These are phyloP conservation scores for Macrosteles quadrilineatus DNA, from an alignment of 1,140 invertebrate genomes.

Conservation along the genomic window DNA sequence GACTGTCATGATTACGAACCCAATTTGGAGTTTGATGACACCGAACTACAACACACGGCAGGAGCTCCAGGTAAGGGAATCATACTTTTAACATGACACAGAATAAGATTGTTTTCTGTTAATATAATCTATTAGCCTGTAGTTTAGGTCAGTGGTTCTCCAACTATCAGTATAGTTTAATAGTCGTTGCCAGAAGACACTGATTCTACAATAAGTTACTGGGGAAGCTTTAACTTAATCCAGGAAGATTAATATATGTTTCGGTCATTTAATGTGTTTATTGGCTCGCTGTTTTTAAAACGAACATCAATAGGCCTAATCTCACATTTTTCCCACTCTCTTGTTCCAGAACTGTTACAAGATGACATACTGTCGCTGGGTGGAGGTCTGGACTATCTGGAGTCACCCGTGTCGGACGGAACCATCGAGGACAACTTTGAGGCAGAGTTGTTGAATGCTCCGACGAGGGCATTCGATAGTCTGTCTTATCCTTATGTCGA, in stretches of 20 bases:
- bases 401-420: conserved; percentile 81
- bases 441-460: conserved; percentile 75
- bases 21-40: conserved; percentile 94
- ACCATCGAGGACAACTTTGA: conserved; percentile 94
- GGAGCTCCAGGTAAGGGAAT: conserved; percentile 52
- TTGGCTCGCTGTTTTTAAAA: no score
- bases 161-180: no score
- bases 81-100: no score
- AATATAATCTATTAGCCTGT: conserved; percentile 26
- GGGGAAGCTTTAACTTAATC: no score
- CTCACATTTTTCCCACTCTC: neutral
- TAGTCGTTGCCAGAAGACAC: no score
- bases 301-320: no score
- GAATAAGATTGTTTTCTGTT: conserved; percentile 7
- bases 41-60: conserved; percentile 71
- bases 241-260: no score
- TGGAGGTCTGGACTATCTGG: conserved; percentile 61
- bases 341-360: conserved; percentile 46
- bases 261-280: no score
- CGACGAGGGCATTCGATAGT: conserved; percentile 54
- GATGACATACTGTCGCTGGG: conserved; percentile 56
- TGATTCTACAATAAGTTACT: no score
- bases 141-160: neutral
- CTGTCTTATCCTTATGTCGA: conserved; percentile 47
- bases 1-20: conserved; percentile 93